Conservation (phyloP, 2,113 vertebrate species). For the Pteronura brasiliensis region DNA sequence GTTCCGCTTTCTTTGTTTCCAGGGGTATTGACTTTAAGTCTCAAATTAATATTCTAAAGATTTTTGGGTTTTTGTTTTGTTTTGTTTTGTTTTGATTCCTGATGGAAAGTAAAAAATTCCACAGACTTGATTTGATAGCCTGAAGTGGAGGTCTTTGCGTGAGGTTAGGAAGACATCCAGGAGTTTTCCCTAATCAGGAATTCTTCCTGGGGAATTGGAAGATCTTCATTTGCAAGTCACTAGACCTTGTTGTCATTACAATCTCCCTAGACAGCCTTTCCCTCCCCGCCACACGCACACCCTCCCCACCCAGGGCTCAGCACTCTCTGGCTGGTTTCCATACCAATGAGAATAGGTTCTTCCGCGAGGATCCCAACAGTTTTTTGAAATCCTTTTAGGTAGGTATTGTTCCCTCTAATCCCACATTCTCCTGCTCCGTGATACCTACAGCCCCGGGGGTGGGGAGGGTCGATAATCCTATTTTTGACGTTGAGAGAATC, state of each 20-base stretch:
- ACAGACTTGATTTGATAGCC: neutral
- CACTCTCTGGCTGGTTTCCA: neutral
- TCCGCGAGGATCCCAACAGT: rapidly evolving
- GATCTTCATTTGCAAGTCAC: neutral
- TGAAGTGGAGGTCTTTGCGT: neutral
- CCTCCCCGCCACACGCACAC: too few species aligned
- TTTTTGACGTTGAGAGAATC: neutral
- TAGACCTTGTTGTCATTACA: neutral
- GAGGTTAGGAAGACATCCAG: rapidly evolving
- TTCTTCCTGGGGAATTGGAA: neutral
- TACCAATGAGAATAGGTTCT: neutral
- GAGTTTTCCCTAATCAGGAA: neutral
- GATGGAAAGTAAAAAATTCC: neutral
- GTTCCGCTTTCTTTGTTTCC: too few species aligned
- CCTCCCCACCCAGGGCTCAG: neutral
- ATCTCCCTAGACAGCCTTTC: neutral
- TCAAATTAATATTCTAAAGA: neutral
- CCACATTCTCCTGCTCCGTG: rapidly evolving
- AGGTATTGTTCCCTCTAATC: neutral
- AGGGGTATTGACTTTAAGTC: neutral
- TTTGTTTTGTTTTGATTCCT: neutral
- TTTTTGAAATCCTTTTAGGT: neutral
- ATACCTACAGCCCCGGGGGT: neutral
- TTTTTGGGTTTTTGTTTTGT: neutral
- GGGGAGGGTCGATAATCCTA: neutral